These are phyloP conservation scores for Lindbergichthys nudifrons DNA, from an alignment of 2,797 vertebrate genomes.

Conservation along the genomic window DNA sequence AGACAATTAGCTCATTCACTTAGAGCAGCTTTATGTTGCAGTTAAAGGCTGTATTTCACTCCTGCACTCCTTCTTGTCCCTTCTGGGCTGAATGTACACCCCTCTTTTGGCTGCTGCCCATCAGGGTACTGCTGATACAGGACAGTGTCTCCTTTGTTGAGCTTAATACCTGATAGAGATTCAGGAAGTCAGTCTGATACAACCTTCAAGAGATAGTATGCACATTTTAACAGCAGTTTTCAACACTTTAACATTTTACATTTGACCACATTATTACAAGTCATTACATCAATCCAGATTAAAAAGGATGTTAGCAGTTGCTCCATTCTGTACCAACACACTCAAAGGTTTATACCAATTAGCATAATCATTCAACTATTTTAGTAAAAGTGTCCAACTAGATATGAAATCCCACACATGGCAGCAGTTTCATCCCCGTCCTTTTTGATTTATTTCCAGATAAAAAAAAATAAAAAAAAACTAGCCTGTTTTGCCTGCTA, in stretches of 20 bases:
- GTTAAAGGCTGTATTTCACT: constrained; percentile 1
- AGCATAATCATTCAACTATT: not conserved
- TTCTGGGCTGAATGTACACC: not conserved
- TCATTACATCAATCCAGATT: not conserved
- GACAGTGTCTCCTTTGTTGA: not conserved
- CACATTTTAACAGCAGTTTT: not conserved
- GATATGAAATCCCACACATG: not conserved
- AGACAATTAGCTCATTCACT: constrained; percentile 53
- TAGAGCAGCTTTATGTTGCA: constrained; percentile 23
- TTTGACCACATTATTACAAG: not conserved
- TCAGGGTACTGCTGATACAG: not conserved
- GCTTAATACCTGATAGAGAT: not conserved
- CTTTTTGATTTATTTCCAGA: not conserved
- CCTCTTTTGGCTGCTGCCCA: not conserved
- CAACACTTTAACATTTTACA: not conserved
- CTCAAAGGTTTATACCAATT: constrained; percentile 6
- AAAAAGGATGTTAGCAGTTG: not conserved
- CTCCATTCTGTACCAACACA: not conserved
- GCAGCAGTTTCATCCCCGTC: not conserved
- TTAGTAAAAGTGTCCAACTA: not conserved
- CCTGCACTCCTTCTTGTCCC: rapidly evolving
- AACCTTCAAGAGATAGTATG: not conserved
- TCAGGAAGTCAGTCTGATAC: not conserved
- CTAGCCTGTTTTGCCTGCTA: not conserved
- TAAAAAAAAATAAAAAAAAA: no score